Evolutionary conservation across 1,140 invertebrate species (phyloP).

Genomic region (Trigoniulus corallinus): DNA sequence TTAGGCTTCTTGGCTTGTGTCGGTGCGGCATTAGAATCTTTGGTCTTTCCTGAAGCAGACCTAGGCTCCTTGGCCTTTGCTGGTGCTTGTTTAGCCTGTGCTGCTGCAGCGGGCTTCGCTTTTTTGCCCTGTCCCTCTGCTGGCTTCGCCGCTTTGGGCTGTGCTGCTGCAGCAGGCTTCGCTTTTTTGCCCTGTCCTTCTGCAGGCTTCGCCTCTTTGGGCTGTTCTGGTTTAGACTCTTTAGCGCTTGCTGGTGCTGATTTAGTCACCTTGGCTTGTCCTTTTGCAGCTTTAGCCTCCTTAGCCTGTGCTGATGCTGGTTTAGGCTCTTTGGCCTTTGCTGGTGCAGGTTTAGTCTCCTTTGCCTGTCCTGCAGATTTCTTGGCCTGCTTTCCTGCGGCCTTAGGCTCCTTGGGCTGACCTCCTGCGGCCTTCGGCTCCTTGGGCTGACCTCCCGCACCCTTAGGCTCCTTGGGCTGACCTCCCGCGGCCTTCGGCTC

Average conservation of each 20-base stretch:
- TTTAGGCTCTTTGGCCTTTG: slow-evolving; percentile 25
- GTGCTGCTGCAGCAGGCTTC: slow-evolving; percentile 33
- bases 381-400: slow-evolving; percentile 6
- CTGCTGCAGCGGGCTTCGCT: slow-evolving; percentile 31
- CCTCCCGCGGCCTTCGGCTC: slow-evolving; percentile 7
- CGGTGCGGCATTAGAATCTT: background rate
- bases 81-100: background rate
- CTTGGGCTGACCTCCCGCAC: too few species aligned
- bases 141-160: slow-evolving; percentile 19
- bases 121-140: slow-evolving; percentile 39
- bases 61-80: background rate
- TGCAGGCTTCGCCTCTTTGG: background rate
- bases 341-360: slow-evolving; percentile 18
- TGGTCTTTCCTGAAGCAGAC: background rate
- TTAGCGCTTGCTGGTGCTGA: slow-evolving; percentile 8
- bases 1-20: background rate
- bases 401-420: too few species aligned
- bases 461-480: too few species aligned
- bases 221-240: slow-evolving; percentile 3
- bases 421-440: slow-evolving; percentile 23
- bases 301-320: slow-evolving; percentile 7
- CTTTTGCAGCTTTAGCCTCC: background rate
- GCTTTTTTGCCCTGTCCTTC: slow-evolving; percentile 23
- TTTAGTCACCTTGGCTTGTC: background rate
- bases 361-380: slow-evolving; percentile 25